Percentiles rank a stretch among this genome's conserved stretches.
phyloP scores from a whole-genome alignment of 2,113 vertebrate genomes.

The Odocoileus virginianus region DNA sequence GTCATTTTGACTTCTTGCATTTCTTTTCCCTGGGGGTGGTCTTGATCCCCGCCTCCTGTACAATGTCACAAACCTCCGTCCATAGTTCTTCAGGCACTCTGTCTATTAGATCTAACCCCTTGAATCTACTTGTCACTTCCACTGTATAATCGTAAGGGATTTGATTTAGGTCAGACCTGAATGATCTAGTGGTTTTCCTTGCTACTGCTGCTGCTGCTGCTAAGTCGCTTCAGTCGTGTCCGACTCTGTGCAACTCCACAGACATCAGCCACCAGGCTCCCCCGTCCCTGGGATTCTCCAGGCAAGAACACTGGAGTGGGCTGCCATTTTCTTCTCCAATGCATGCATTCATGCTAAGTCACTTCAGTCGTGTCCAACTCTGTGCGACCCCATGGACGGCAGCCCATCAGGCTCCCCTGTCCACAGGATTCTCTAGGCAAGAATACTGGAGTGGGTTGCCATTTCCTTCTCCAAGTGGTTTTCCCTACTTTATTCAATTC shows the following conservation, averaged over 20 bases:
- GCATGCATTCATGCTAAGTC: background rate
- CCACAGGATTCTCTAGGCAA: background rate
- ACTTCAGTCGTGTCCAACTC: background rate
- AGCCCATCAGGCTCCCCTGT: background rate
- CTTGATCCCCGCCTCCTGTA: background rate
- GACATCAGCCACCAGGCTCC: background rate
- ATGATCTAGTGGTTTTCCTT: background rate
- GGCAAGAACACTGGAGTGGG: background rate
- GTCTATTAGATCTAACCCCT: background rate
- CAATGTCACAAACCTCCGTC: background rate
- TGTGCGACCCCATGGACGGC: background rate
- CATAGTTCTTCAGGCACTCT: background rate
- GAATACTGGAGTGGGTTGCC: background rate
- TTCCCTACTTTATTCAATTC: background rate
- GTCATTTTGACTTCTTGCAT: background rate
- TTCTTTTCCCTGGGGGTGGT: background rate
- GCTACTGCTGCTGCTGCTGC: background rate
- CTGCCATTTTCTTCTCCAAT: background rate
- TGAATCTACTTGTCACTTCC: background rate
- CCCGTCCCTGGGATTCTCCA: background rate
- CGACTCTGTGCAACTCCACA: background rate
- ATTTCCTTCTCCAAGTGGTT: background rate
- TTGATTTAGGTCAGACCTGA: background rate
- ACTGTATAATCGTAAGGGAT: background rate
- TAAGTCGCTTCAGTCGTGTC: background rate